A percentile compares a stretch with the other conserved stretches of the same genome.
Evolutionary conservation across 2,113 vertebrate genomes (phyloP).

Genomic region (Aramus guarauna): DNA sequence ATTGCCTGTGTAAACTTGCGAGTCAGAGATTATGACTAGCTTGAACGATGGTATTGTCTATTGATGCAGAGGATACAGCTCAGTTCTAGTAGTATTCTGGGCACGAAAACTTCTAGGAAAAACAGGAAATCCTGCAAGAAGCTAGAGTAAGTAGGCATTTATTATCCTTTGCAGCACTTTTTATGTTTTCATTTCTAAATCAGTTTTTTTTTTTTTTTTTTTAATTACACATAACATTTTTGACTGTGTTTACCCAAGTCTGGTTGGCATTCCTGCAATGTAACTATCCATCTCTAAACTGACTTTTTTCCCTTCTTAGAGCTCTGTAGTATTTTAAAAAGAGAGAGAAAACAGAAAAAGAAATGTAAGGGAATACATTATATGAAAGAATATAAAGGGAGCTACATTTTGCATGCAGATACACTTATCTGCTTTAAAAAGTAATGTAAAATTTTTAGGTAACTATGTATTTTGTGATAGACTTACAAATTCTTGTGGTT

Average conservation of each 20-base stretch:
- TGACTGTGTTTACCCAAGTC: not conserved
- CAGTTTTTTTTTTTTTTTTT: not conserved
- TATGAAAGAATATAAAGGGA: not conserved
- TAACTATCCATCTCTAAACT: not conserved
- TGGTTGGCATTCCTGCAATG: not conserved
- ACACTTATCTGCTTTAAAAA: not conserved
- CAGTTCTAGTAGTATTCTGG: conserved; percentile 18
- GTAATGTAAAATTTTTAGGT: not conserved
- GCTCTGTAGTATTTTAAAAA: not conserved
- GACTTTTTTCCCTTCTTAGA: not conserved
- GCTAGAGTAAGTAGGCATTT: conserved; percentile 6
- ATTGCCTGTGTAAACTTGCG: conserved; percentile 14
- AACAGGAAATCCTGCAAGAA: conserved; percentile 59
- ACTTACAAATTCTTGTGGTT: not conserved
- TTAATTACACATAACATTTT: not conserved
- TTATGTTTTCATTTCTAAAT: conserved; percentile 25
- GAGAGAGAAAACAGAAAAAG: not conserved
- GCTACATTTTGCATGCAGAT: not conserved
- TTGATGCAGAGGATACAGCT: conserved; percentile 41
- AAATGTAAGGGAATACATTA: not conserved
- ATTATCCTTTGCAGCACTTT: not conserved
- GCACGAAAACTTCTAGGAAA: conserved; percentile 45
- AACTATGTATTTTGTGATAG: not conserved
- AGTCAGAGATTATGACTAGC: not conserved
- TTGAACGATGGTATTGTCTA: conserved; percentile 54